Conservation (phyloP, 1,140 invertebrate genomes). For the Aphaenogaster floridana region DNA sequence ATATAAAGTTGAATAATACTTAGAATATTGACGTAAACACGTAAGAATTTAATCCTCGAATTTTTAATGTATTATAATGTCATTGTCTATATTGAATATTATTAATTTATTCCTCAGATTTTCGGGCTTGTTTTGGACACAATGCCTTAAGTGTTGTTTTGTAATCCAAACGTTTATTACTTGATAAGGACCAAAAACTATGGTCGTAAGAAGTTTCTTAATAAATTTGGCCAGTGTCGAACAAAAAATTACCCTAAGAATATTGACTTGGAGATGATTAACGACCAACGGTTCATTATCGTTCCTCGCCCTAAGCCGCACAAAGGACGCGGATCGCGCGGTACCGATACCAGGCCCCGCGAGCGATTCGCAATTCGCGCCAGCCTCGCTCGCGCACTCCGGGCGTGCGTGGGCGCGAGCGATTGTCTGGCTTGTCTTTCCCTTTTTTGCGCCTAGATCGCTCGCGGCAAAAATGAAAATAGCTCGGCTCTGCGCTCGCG, state of each 20-base stretch:
- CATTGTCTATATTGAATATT: no score
- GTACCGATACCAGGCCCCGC: not conserved
- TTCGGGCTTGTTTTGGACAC: no score
- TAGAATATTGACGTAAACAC: no score
- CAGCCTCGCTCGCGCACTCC: not conserved
- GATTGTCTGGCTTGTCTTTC: conserved; percentile 66
- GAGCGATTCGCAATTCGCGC: conserved; percentile 35
- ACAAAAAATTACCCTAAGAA: not conserved
- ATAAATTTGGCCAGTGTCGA: no score
- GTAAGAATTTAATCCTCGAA: no score
- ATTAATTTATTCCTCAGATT: no score
- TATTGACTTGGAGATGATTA: not conserved
- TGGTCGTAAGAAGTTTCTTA: no score
- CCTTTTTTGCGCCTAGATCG: conserved; percentile 76
- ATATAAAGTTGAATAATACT: not conserved
- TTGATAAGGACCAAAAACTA: no score
- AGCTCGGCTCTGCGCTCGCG: conserved; percentile 57
- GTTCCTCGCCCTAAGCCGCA: not conserved
- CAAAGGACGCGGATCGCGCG: conserved; percentile 7
- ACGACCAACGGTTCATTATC: conserved; percentile 51
- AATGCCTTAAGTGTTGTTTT: no score
- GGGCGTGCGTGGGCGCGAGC: conserved; percentile 66
- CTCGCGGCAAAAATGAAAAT: conserved; percentile 78
- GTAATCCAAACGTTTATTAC: no score
- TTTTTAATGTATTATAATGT: no score